A percentile compares a stretch with the other conserved stretches of the same genome.
These are phyloP conservation scores for Diploptera punctata DNA, from an alignment of 2,888 invertebrate species.

Conservation along the genomic window DNA sequence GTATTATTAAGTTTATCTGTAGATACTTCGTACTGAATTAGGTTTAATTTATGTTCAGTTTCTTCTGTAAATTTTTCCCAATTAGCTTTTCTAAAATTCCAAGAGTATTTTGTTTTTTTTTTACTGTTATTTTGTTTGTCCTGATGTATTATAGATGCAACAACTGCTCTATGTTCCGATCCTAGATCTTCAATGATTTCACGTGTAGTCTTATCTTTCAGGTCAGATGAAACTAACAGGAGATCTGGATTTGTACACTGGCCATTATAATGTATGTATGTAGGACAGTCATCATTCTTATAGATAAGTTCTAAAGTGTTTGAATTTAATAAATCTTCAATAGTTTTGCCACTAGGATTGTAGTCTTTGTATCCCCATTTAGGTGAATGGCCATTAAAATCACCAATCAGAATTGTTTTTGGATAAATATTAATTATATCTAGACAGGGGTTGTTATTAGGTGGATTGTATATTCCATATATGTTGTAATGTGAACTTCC, in stretches of 20 bases:
- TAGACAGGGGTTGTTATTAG: not conserved
- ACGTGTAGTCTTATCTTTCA: not conserved
- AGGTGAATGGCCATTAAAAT: not conserved
- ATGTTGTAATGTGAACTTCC: not conserved
- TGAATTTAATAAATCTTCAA: not conserved
- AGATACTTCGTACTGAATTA: not conserved
- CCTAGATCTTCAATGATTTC: not conserved
- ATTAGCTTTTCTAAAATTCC: conserved; percentile 10
- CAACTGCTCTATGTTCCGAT: not conserved
- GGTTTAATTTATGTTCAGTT: not conserved
- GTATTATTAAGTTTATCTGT: not conserved
- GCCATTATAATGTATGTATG: not conserved
- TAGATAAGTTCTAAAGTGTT: conserved; percentile 6
- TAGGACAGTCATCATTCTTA: not conserved
- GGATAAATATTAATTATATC: not conserved
- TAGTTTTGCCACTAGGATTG: not conserved
- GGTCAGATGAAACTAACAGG: not conserved
- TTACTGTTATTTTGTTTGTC: not conserved
- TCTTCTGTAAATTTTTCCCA: not conserved
- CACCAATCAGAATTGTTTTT: not conserved
- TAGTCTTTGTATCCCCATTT: conserved; percentile 13
- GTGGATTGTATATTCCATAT: conserved; percentile 1
- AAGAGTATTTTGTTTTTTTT: not conserved
- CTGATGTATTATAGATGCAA: not conserved
- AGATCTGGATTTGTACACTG: not conserved